Conservation (phyloP, 1,140 invertebrate species). For the Meteorus sp. region DNA sequence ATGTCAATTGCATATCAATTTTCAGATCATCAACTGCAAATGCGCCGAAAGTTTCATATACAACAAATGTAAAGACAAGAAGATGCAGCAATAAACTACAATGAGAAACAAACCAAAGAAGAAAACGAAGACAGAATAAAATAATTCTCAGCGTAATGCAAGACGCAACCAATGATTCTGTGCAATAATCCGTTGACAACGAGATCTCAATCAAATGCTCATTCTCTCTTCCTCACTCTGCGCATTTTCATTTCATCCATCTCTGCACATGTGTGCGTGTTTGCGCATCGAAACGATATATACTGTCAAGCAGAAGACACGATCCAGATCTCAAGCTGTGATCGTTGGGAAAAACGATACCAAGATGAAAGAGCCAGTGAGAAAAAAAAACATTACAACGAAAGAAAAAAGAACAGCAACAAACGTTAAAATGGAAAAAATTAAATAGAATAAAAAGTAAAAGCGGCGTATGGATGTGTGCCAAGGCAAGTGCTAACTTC, state of each 20-base stretch:
- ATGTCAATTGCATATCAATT: too few species aligned
- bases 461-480: constrained; percentile 10
- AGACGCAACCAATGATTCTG: too few species aligned
- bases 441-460: not conserved
- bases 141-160: too few species aligned
- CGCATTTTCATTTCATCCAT: not conserved
- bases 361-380: not conserved
- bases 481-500: constrained; percentile 14
- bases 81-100: too few species aligned
- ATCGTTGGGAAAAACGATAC: constrained; percentile 9
- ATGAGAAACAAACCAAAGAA: too few species aligned
- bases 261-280: not conserved
- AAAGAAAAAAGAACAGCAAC: constrained; percentile 7
- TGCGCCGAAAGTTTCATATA: too few species aligned
- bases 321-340: constrained; percentile 11
- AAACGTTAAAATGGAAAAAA: too few species aligned
- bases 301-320: constrained; percentile 7
- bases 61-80: too few species aligned
- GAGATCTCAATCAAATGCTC: too few species aligned
- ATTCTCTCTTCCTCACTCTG: constrained; percentile 1
- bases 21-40: too few species aligned
- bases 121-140: too few species aligned
- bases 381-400: constrained; percentile 9
- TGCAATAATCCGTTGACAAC: too few species aligned
- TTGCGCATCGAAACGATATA: not conserved